Evolutionary conservation across 1,140 invertebrate species (phyloP), one percentile per base, ranked within the genome.

Genomic region (Leptopilina clavipes): DNA sequence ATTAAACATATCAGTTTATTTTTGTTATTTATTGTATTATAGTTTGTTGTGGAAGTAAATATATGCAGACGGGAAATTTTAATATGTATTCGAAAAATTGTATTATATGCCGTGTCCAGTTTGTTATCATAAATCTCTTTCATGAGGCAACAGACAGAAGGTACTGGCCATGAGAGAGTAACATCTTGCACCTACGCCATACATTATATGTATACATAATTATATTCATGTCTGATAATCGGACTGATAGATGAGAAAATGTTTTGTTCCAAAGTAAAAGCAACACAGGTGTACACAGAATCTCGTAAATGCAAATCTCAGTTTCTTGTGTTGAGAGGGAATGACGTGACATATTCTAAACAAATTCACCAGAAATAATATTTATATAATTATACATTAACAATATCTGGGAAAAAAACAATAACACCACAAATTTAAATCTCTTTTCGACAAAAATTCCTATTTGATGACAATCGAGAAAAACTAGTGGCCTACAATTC

Each of bases 41-140:
- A 7, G n/a, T 40, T 40, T 40, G 5, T 40, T 40, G 3, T 40
- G 9, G 2, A 3, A 3, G 7, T 40, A 40, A 8, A 8, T 40
- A 40, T 40, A 40, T 7, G 7, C 37, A 40, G 37, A 8, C 7
- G 25, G 6, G 25, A 40, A 40, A 9, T 40, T 8, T 40, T 40
- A n/a, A 52, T 17, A n/a, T 7, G 14, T n/a, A 52, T 52, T 17
- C 5, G 25, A 65, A 65, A 25, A n/a, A 37, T 31, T 31, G n/a
- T 65, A 11, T 65, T n/a, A 11, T 31, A 25, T 12, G 22, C 14
- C 11, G 14, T 65, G 59, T 65, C 59, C 59, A 37, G 12, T 65
- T 17, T 54, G 19, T 65, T 31, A 65, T 65, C 59, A 31, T 37
- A 65, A 25, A 65, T 65, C 59, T 65, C 25, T 65, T 65, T 65